Conservation (phyloP, 2,797 vertebrate genomes). For the Neosilurus hyrtlii region DNA sequence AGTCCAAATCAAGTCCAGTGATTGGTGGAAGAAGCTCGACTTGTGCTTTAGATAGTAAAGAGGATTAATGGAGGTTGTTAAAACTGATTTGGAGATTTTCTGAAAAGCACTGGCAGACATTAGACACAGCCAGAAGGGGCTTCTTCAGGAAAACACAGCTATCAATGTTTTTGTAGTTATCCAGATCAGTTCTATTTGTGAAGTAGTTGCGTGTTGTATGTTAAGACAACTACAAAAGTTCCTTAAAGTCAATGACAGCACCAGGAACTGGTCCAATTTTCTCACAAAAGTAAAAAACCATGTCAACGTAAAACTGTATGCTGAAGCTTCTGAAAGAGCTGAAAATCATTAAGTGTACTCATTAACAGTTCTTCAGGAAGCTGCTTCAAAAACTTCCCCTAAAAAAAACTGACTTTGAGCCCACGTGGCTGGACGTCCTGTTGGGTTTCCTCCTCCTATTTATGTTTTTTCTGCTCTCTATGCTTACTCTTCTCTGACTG, state of each 20-base stretch:
- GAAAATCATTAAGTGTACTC: too few relatives aligned
- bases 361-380: too few relatives aligned
- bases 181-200: background rate
- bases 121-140: constrained; percentile 22
- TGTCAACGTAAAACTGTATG: background rate
- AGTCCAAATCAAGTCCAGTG: constrained; percentile 37
- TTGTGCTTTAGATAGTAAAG: constrained; percentile 73
- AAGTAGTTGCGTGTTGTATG: background rate
- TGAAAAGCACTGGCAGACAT: constrained; percentile 62
- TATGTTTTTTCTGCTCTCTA: too few relatives aligned
- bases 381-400: too few relatives aligned
- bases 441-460: too few relatives aligned
- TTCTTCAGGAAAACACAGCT: constrained; percentile 18
- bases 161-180: background rate
- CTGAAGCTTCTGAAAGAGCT: background rate
- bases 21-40: constrained; percentile 62
- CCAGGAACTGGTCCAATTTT: background rate
- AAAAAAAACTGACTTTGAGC: too few relatives aligned
- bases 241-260: background rate
- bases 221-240: background rate
- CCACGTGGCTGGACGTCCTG: too few relatives aligned
- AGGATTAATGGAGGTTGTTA: constrained; percentile 72
- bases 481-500: too few relatives aligned
- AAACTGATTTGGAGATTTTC: constrained; percentile 67
- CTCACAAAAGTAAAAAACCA: background rate